These are phyloP conservation scores for Apteryx mantelli DNA, from an alignment of 2,113 vertebrate species.

Conservation along the genomic window DNA sequence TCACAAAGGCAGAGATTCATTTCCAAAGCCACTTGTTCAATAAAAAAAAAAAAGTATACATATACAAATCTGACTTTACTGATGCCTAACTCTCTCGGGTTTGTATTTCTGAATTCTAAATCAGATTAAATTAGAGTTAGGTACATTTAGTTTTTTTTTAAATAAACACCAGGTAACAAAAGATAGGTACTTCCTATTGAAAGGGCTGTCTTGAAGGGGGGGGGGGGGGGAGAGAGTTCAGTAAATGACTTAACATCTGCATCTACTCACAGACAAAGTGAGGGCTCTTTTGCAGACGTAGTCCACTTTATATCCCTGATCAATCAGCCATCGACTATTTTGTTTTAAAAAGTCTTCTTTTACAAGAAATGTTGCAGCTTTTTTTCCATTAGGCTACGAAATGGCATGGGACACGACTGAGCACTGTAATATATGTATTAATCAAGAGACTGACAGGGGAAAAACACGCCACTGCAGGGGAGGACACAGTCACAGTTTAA, in stretches of 20 bases:
- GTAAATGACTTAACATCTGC: constrained; percentile 19
- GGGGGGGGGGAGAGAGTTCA: neutral
- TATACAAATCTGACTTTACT: neutral
- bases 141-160: neutral
- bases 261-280: constrained; percentile 73
- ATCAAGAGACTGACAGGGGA: constrained; percentile 62
- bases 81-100: neutral
- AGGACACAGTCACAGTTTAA: constrained; percentile 59
- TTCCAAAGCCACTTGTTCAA: neutral
- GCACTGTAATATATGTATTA: constrained; percentile 42
- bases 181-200: neutral
- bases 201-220: neutral
- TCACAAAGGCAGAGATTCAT: neutral
- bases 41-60: neutral
- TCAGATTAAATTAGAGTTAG: neutral
- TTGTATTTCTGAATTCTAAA: neutral
- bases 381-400: constrained; percentile 51
- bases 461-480: constrained; percentile 65
- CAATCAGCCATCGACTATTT: neutral
- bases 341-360: neutral
- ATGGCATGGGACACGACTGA: constrained; percentile 41
- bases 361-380: constrained; percentile 23
- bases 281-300: constrained; percentile 43
- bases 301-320: constrained; percentile 33
- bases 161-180: neutral